These are phyloP conservation scores for Podarcis siculus DNA, from an alignment of 2,797 vertebrate genomes.

Conservation along the genomic window DNA sequence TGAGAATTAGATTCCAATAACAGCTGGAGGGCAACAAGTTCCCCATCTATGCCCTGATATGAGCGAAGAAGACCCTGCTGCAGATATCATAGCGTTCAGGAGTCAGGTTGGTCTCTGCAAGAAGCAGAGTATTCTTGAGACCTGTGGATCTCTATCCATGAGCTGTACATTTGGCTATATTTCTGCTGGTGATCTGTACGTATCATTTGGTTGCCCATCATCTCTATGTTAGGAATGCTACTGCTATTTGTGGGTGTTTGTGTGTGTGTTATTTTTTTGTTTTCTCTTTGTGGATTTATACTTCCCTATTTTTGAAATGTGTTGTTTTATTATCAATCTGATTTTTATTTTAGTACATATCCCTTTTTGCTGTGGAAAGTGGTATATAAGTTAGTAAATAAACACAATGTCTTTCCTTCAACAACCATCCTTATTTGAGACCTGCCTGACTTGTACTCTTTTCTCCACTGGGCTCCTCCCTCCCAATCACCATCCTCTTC, in stretches of 20 bases:
- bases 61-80: neutral
- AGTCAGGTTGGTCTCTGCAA: neutral
- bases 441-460: neutral
- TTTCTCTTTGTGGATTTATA: neutral
- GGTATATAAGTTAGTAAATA: neutral
- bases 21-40: too few relatives aligned
- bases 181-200: neutral
- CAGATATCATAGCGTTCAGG: neutral
- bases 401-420: too few relatives aligned
- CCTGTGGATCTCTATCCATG: neutral
- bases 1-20: too few relatives aligned
- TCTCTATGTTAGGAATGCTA: too few relatives aligned
- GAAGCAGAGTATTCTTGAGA: neutral
- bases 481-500: too few relatives aligned
- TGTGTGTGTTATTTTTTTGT: neutral
- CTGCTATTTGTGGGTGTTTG: neutral
- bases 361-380: neutral
- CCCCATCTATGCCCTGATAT: neutral
- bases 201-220: neutral
- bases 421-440: neutral
- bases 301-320: neutral
- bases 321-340: neutral
- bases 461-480: neutral
- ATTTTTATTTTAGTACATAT: neutral
- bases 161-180: neutral